Conservation (phyloP, 2,888 invertebrate genomes). For the Trichogramma dendrolimi region DNA sequence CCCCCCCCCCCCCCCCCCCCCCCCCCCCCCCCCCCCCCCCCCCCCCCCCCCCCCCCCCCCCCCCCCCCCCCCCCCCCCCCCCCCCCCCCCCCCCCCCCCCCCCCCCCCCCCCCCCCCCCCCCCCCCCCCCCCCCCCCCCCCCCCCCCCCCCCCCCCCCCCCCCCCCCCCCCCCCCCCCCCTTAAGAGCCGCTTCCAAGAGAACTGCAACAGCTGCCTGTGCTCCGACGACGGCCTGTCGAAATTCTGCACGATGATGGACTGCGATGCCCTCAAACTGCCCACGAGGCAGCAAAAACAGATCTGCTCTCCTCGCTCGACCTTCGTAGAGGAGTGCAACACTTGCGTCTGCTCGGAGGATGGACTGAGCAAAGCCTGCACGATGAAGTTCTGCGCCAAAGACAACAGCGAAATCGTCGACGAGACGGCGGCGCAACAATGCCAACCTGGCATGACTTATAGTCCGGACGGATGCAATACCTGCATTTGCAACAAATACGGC, state of each 20-base stretch:
- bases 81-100: no score
- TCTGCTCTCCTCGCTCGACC: not conserved
- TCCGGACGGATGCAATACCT: constrained; percentile 2
- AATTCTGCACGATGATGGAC: constrained; percentile 27
- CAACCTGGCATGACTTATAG: not conserved
- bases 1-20: no score
- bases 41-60: no score
- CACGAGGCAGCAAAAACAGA: no score
- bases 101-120: no score
- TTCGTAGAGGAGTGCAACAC: constrained; percentile 55
- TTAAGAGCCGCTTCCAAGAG: constrained; percentile 42
- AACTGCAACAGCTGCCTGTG: constrained; percentile 62
- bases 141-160: no score
- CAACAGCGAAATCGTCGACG: not conserved
- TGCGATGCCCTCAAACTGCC: constrained; percentile 19
- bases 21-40: no score
- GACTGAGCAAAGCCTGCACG: not conserved
- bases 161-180: constrained; percentile 51
- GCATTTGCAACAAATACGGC: constrained; percentile 1
- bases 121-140: no score
- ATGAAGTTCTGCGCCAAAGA: constrained; percentile 1
- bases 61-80: no score
- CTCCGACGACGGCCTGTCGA: constrained; percentile 37
- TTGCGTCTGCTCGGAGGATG: constrained; percentile 52
- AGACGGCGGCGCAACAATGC: not conserved